phyloP scores from a whole-genome alignment of 2,888 invertebrate species.

The Aspidapion aeneum region DNA sequence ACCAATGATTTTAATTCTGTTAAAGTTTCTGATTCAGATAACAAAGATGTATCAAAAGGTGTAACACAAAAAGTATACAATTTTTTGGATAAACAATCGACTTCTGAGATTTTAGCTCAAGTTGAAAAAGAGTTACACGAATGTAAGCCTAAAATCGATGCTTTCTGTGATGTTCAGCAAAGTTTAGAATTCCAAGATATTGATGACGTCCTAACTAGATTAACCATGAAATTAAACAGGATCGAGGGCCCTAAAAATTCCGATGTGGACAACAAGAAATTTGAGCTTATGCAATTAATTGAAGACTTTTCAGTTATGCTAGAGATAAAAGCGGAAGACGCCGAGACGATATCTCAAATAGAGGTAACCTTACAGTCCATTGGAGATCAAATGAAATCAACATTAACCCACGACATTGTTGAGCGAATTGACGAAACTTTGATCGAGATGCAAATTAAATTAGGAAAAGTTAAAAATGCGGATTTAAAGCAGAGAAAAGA shows the following conservation, averaged over 20 bases:
- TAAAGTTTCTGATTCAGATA: background rate
- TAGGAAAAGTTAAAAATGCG: slow-evolving; percentile 26
- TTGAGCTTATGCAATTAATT: slow-evolving; percentile 18
- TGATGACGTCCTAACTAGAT: slow-evolving; percentile 18
- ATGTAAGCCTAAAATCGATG: slow-evolving; percentile 5
- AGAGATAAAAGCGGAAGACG: slow-evolving; percentile 22
- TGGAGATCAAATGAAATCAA: slow-evolving; percentile 12
- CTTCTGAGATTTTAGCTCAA: background rate
- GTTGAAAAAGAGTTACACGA: slow-evolving; percentile 12
- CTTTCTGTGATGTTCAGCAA: slow-evolving; percentile 14
- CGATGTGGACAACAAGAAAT: slow-evolving; percentile 12
- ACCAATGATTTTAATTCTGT: background rate
- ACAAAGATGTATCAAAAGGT: background rate
- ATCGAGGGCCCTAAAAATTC: slow-evolving; percentile 16
- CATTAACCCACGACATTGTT: slow-evolving; percentile 20
- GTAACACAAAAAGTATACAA: background rate
- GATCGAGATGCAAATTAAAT: slow-evolving; percentile 28
- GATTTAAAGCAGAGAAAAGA: slow-evolving; percentile 24
- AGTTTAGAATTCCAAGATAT: slow-evolving; percentile 22
- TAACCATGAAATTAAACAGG: slow-evolving; percentile 18
- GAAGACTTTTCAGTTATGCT: slow-evolving; percentile 19
- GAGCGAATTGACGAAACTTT: slow-evolving; percentile 30
- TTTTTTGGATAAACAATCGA: background rate
- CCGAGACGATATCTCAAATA: slow-evolving; percentile 18
- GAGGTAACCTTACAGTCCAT: slow-evolving; percentile 21